Percentiles rank a stretch among this genome's conserved stretches.
These are phyloP conservation scores for Zapus hudsonius DNA, from an alignment of 2,113 vertebrate genomes.

Conservation along the genomic window DNA sequence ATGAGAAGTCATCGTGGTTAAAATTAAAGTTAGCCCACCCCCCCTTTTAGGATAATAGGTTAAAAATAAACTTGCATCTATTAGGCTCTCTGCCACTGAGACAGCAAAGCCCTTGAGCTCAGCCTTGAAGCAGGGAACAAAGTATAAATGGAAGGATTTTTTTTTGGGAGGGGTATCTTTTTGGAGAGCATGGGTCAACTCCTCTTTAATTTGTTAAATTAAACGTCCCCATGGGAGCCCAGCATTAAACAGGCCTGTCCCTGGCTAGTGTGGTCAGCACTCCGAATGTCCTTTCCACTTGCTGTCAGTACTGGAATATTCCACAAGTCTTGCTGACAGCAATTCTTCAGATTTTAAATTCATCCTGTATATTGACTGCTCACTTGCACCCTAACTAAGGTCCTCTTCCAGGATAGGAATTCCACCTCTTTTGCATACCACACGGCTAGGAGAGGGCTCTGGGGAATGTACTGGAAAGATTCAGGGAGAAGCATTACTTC, in stretches of 20 bases:
- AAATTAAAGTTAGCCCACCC: not conserved
- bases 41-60: too few species aligned
- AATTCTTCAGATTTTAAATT: conserved; percentile 3
- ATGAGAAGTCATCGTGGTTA: not conserved
- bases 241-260: too few species aligned
- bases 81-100: not conserved
- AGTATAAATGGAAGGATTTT: not conserved
- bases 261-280: not conserved
- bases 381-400: not conserved
- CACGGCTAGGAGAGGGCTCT: conserved; percentile 15
- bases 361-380: not conserved
- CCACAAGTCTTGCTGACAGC: not conserved
- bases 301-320: conserved; percentile 11
- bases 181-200: too few species aligned
- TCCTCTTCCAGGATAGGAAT: not conserved
- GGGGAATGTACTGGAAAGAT: not conserved
- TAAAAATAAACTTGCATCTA: not conserved
- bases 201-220: too few species aligned
- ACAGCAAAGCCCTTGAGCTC: not conserved
- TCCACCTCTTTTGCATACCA: not conserved
- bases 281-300: not conserved
- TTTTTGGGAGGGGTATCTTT: too few species aligned
- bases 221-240: too few species aligned
- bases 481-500: conserved; percentile 56
- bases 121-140: not conserved